phyloP scores from a whole-genome alignment of 2,113 vertebrate species.

The Colinus virginianus region DNA sequence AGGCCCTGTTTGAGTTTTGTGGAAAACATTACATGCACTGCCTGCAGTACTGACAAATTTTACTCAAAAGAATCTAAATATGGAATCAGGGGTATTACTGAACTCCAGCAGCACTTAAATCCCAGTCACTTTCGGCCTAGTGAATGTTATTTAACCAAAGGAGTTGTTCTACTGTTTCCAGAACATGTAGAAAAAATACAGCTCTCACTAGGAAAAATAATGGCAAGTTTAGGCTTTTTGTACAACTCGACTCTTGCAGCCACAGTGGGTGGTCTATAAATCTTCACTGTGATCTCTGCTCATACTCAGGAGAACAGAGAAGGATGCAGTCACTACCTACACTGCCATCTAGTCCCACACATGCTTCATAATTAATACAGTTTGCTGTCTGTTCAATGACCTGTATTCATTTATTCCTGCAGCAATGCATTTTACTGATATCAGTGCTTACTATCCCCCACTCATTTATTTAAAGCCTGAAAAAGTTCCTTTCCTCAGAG shows the following conservation, averaged over 20 bases:
- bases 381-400: background rate
- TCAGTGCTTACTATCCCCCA: background rate
- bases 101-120: background rate
- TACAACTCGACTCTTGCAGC: background rate
- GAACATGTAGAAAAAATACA: background rate
- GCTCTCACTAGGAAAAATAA: background rate
- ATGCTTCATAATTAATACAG: background rate
- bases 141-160: background rate
- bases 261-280: background rate
- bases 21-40: background rate
- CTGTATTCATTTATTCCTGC: background rate
- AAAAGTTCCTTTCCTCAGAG: background rate
- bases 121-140: background rate
- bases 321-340: background rate
- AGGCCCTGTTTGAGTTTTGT: background rate
- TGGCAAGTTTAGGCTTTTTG: background rate
- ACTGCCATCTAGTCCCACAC: background rate
- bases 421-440: background rate
- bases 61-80: background rate
- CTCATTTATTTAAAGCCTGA: accelerated
- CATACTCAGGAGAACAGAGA: background rate
- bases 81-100: background rate
- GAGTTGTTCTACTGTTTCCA: background rate
- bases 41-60: background rate
- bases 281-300: background rate